Base-by-base conservation (phyloP, 2,797 vertebrate genomes). In the Sebastes reedi region DNA sequence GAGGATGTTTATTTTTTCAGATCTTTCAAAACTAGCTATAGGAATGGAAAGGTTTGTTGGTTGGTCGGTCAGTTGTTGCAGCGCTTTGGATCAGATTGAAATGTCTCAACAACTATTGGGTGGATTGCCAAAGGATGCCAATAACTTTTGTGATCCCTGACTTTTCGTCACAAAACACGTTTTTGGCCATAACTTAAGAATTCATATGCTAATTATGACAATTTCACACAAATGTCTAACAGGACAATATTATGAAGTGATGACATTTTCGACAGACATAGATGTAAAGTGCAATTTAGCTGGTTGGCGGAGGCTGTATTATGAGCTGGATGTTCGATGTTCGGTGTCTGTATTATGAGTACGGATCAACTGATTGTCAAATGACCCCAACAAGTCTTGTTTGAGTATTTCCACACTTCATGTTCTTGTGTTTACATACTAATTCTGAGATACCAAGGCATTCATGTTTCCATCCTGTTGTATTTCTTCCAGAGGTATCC, bases 401-500 rank as follows among this genome's bases (percentile, higher is more conserved):
- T 56, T 56, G 5, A 46, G 14, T 46, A 11, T 50, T 60, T 50
- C n/a, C 39, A 24, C n/a, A 13, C 2, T 14, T 16, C 16, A 29
- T 11, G 16, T 25, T 12, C 42, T 46, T 77, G 18, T 46, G 1
- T n/a, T 25, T 39, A 5, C n/a, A 16, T 16, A 18, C 27, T 25
- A 16, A 55, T 30, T 46, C 6, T 2, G 22, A 75, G 14, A 64
- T 9, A 5, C 22, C 27, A n/a, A 52, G n/a, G 24, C 20, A 10
- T 32, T 81, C 3, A 73, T 66, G 12, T 68, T 27, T 68, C 1
- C 22, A 0, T 18, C 14, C 16, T 60, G 8, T 66, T n/a, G 64
- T 20, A 0, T 86, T 71, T 69, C 83, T 92, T 70, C 78, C 91
- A 99, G 98, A 95, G 96, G 97, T 89, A 95, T 99, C 95, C 98